Percentiles rank a stretch among this genome's conserved stretches.
Conservation (phyloP, 2,888 invertebrate species). For the Hypsopygia costalis region DNA sequence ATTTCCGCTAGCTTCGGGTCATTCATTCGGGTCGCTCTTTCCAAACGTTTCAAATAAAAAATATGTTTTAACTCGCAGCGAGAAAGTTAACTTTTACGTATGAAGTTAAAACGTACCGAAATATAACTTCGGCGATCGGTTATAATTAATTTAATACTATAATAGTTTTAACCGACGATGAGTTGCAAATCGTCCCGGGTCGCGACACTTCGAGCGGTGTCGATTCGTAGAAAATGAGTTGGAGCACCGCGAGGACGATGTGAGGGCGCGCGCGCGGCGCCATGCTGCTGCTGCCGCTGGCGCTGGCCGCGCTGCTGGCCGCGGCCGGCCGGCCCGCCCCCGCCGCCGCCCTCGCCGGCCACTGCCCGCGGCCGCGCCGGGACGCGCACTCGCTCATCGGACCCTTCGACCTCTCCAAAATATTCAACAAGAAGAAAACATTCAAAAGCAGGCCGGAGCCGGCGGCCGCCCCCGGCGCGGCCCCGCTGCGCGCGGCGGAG, state of each 20-base stretch:
- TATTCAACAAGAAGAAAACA: conserved; percentile 44
- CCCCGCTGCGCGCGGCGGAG: conserved; percentile 28
- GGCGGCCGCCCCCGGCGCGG: conserved; percentile 31
- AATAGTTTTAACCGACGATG: too few relatives aligned
- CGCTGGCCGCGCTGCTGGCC: conserved; percentile 6
- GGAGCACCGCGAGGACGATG: neutral
- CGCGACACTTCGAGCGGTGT: too few relatives aligned
- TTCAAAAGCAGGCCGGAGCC: conserved; percentile 22
- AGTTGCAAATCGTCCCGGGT: too few relatives aligned
- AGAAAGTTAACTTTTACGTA: too few relatives aligned
- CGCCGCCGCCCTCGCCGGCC: conserved; percentile 15
- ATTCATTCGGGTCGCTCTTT: too few relatives aligned
- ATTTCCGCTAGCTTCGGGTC: too few relatives aligned
- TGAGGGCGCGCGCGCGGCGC: conserved; percentile 14
- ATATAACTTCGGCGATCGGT: too few relatives aligned
- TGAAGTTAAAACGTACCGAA: too few relatives aligned
- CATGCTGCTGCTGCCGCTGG: conserved; percentile 12
- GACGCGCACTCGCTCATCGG: conserved; percentile 53
- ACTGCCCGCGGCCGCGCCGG: conserved; percentile 16
- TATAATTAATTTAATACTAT: too few relatives aligned
- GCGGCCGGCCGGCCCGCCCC: neutral
- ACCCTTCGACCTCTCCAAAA: conserved; percentile 56
- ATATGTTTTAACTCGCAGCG: too few relatives aligned
- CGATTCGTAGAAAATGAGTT: too few relatives aligned
- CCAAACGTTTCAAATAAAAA: too few relatives aligned